Percentiles rank a stretch among this genome's conserved stretches.
phyloP scores from a whole-genome alignment of 2,888 invertebrate species.

The Theodoxus fluviatilis region DNA sequence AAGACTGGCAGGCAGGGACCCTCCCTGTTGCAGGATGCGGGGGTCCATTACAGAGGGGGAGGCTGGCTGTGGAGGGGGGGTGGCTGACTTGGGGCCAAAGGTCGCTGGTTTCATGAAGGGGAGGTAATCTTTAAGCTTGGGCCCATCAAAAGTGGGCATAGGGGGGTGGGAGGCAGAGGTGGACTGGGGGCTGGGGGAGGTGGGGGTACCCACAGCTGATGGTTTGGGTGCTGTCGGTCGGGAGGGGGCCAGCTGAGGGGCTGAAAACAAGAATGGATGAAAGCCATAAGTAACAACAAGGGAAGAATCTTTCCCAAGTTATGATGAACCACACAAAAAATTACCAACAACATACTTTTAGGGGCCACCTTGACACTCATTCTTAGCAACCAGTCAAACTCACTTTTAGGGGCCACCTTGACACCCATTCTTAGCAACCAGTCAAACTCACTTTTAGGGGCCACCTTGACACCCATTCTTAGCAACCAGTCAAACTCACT shows the following conservation, averaged over 20 bases:
- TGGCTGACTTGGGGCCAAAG: slow-evolving; percentile 53
- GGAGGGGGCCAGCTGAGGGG: slow-evolving; percentile 44
- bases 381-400: not conserved
- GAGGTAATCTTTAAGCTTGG: slow-evolving; percentile 88
- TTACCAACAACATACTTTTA: not conserved
- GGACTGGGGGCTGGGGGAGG: not conserved
- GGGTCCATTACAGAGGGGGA: too few species aligned
- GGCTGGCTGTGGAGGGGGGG: slow-evolving; percentile 28
- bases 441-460: too few species aligned
- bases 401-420: too few species aligned
- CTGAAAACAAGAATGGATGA: not conserved
- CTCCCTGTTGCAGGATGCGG: too few species aligned
- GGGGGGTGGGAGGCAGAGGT: slow-evolving; percentile 27
- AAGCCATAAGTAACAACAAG: not conserved
- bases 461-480: too few species aligned
- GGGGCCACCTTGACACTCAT: not conserved
- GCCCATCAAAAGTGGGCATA: slow-evolving; percentile 64
- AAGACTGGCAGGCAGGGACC: slow-evolving; percentile 39
- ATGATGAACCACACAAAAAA: not conserved
- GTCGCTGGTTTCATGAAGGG: slow-evolving; percentile 75
- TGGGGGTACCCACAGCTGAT: slow-evolving; percentile 14
- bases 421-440: too few species aligned
- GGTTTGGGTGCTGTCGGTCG: slow-evolving; percentile 54
- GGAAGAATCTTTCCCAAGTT: too few species aligned
- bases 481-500: too few species aligned